phyloP scores from a whole-genome alignment of 2,797 vertebrate genomes.

The Hoplostethus mediterraneus region DNA sequence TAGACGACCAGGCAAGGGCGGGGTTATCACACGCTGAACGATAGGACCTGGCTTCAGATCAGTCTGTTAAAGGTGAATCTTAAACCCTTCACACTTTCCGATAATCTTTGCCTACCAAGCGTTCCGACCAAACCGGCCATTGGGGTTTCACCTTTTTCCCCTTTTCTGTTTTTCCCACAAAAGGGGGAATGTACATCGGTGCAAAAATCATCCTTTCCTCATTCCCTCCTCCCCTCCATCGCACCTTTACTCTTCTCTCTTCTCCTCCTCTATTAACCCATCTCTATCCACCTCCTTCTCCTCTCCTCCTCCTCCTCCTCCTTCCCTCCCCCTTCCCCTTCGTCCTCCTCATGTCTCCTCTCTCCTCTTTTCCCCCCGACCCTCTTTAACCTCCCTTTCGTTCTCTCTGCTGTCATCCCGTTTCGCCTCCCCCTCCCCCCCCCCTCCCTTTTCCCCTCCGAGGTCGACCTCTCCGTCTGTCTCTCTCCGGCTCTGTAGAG shows the following conservation, averaged over 20 bases:
- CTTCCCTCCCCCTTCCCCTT: not conserved
- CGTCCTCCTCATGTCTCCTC: not conserved
- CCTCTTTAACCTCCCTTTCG: constrained; percentile 48
- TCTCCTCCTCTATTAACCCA: too few species aligned
- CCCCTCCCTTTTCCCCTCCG: not conserved
- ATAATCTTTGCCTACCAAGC: too few species aligned
- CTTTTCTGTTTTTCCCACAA: too few species aligned
- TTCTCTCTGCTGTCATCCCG: constrained; percentile 30
- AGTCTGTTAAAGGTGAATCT: too few species aligned
- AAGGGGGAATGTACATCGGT: too few species aligned
- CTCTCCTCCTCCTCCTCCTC: not conserved
- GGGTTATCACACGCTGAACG: too few species aligned
- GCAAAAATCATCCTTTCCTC: not conserved
- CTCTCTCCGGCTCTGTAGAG: constrained; percentile 20
- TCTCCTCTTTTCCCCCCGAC: not conserved
- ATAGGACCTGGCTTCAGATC: too few species aligned
- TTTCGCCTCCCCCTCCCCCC: not conserved
- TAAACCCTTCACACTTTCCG: too few species aligned
- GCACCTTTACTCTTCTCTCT: not conserved
- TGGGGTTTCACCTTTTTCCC: too few species aligned
- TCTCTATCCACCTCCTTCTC: too few species aligned
- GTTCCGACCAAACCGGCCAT: too few species aligned
- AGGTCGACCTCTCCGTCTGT: constrained; percentile 50
- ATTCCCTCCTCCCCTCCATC: not conserved
- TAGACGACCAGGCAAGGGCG: too few species aligned